These are phyloP conservation scores for Zeuzera pyrina DNA, from an alignment of 2,888 invertebrate genomes.

Conservation along the genomic window DNA sequence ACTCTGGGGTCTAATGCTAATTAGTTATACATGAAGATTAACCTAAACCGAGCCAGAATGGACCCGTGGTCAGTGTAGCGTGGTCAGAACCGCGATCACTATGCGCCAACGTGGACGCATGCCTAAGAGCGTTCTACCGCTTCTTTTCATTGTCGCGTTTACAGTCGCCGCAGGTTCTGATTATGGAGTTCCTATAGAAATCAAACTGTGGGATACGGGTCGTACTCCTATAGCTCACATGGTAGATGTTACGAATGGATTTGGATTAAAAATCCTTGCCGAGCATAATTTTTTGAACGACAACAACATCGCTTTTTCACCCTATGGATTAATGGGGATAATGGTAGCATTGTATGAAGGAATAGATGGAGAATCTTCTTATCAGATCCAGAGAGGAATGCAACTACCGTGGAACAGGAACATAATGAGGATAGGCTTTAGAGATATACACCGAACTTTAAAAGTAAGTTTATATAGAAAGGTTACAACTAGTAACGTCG, in stretches of 20 bases:
- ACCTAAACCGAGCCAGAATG: constrained; percentile 28
- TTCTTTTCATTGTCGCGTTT: constrained; percentile 25
- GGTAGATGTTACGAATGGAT: constrained; percentile 85
- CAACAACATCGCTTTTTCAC: constrained; percentile 88
- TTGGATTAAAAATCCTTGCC: constrained; percentile 79
- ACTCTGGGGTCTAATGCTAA: constrained; percentile 48
- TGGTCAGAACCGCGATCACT: constrained; percentile 47
- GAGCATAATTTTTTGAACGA: constrained; percentile 81
- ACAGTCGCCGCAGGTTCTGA: constrained; percentile 23
- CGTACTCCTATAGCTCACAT: constrained; percentile 79
- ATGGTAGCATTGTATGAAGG: constrained; percentile 86
- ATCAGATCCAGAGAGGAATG: constrained; percentile 80
- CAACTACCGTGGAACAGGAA: constrained; percentile 82
- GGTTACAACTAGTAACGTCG: no score
- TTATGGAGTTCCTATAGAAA: constrained; percentile 55
- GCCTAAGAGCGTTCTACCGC: constrained; percentile 18
- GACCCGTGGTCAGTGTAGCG: constrained; percentile 41
- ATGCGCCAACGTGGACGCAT: constrained; percentile 50
- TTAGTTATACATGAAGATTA: constrained; percentile 52
- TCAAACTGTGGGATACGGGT: constrained; percentile 57
- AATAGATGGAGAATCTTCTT: constrained; percentile 79
- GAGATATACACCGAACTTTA: constrained; percentile 86
- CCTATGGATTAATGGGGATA: constrained; percentile 86
- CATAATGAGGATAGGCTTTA: constrained; percentile 82
- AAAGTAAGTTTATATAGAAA: constrained; percentile 74